Evolutionary conservation across 2,113 vertebrate genomes (phyloP).

Genomic region (Platysteira castanea): DNA sequence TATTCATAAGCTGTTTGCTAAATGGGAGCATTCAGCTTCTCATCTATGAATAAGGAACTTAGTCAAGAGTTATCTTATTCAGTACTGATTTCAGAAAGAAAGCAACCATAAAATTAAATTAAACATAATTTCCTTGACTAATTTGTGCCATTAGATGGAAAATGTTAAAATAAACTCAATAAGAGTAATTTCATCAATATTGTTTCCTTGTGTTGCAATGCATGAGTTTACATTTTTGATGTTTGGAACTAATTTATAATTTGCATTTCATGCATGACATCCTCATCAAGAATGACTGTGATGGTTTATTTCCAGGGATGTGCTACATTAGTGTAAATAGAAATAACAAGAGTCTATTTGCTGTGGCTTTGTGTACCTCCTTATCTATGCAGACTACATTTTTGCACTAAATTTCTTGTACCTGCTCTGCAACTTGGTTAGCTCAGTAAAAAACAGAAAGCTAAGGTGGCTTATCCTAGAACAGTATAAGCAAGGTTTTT

Average conservation of each 20-base stretch:
- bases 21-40: constrained; percentile 21
- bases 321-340: not conserved
- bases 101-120: constrained; percentile 46
- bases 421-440: not conserved
- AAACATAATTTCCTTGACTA: constrained; percentile 25
- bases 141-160: constrained; percentile 14
- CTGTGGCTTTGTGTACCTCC: not conserved
- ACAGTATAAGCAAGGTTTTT: not conserved
- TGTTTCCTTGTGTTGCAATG: constrained; percentile 5
- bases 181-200: not conserved
- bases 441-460: not conserved
- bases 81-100: constrained; percentile 17
- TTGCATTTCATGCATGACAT: constrained; percentile 13
- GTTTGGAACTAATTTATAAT: constrained; percentile 12
- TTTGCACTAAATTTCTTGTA: not conserved
- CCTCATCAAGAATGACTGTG: not conserved
- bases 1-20: constrained; percentile 37
- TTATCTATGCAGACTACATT: not conserved
- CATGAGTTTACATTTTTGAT: not conserved
- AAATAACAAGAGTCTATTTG: not conserved
- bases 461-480: not conserved
- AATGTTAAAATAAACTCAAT: constrained; percentile 6
- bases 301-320: not conserved
- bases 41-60: constrained; percentile 5
- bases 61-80: constrained; percentile 20